Base-by-base conservation (phyloP, 2,797 vertebrate genomes). In the Sardinella longiceps region DNA sequence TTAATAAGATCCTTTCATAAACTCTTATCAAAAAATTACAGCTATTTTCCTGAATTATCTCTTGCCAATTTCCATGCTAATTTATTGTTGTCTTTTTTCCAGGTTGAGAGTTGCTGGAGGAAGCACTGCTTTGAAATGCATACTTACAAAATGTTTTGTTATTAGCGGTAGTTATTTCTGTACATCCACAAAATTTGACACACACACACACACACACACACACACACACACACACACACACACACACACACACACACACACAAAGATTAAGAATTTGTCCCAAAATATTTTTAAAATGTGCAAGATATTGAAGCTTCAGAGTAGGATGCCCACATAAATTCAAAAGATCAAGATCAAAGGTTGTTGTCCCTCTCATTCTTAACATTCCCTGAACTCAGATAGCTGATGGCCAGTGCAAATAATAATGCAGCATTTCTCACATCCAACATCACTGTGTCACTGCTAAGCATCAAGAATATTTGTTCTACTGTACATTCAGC, bases 41-140 rank as follows among this genome's bases (percentile, higher is more conserved):
- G 33, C 70, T 43, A 7, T 20, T 77, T 39, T 18, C 33, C 39
- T 74, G 11, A 74, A 74, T 39, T 6, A 77, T 77, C 33, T 43
- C 37, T 23, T 6, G 23, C 33, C 70, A 77, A 77, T 77, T 77
- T 77, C 70, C 70, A 77, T 77, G n/a, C 70, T 77, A 70, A 70
- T 70, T 30, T 2, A 77, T 7, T 77, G 70, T 43, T 9, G 6
- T n/a, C n/a, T n/a, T 37, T 77, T 23, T 43, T 43, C 18, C 37
- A 43, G 1, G 18, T 77, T 77, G 30, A 74, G 66, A 74, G 30
- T 74, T 74, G 7, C 33, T 12, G 33, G 33, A 18, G 15, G 39
- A 74, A 74, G 39, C 15, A 74, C 15, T 5, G 14, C 33, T 20
- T 37, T 74, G 33, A 33, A 74, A 74, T 74, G 5, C 33, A 14